These are phyloP conservation scores for Oscheius myriophilus DNA, from an alignment of 2,888 invertebrate genomes.

Conservation along the genomic window DNA sequence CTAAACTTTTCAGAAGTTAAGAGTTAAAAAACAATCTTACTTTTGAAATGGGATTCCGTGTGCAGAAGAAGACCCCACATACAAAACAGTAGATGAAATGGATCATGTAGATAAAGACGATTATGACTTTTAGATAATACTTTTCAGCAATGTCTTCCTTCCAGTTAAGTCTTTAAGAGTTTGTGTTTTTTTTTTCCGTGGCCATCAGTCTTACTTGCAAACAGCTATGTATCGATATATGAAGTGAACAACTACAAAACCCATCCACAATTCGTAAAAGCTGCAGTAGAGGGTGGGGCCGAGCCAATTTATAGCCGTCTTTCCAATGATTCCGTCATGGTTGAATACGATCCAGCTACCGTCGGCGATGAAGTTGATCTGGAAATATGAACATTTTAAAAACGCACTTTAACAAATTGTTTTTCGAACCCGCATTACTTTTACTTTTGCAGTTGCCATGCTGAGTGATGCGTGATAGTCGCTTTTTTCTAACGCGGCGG, in stretches of 20 bases:
- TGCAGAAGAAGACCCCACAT: conserved; percentile 20
- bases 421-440: no score
- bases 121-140: not conserved
- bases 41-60: conserved; percentile 2
- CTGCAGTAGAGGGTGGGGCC: conserved; percentile 7
- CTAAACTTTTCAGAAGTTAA: not conserved
- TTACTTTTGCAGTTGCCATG: no score
- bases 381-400: not conserved
- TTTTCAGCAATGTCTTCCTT: conserved; percentile 6
- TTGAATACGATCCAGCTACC: conserved; percentile 21
- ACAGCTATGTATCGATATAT: conserved; percentile 23
- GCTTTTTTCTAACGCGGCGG: no score
- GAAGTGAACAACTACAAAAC: conserved; percentile 20
- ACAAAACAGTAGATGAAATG: conserved; percentile 1
- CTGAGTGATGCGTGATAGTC: no score
- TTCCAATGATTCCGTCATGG: conserved; percentile 15
- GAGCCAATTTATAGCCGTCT: conserved; percentile 3
- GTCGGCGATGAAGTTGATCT: conserved; percentile 22
- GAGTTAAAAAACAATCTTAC: not conserved
- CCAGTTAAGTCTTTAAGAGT: conserved; percentile 1
- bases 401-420: no score
- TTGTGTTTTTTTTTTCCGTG: not conserved
- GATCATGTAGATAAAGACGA: not conserved
- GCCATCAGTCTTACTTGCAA: conserved; percentile 1
- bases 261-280: conserved; percentile 21